A percentile compares a stretch with the other conserved stretches of the same genome.
Evolutionary conservation across 2,113 vertebrate species (phyloP).

Genomic region (Tor tambroides): DNA sequence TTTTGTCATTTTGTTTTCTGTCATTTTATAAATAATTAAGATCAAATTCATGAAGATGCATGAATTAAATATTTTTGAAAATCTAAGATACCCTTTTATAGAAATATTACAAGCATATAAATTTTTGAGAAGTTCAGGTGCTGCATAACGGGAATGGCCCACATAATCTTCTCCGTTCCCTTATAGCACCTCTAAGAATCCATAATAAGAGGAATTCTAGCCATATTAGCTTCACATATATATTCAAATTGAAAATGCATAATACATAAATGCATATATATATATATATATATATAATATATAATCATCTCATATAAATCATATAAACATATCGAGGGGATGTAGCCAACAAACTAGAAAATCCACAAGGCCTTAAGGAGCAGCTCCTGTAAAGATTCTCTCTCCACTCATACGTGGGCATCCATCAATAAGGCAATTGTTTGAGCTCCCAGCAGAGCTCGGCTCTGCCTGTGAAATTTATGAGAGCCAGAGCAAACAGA

Average conservation of each 20-base stretch:
- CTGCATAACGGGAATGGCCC: neutral
- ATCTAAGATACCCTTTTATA: neutral
- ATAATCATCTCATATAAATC: neutral
- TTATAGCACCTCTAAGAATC: slow-evolving; percentile 19
- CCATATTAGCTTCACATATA: no score
- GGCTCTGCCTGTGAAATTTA: slow-evolving; percentile 75
- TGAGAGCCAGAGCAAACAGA: slow-evolving; percentile 78
- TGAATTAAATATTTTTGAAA: no score
- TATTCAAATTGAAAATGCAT: no score
- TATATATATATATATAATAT: neutral
- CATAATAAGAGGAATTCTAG: no score
- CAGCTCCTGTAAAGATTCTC: slow-evolving; percentile 36
- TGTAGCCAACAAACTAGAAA: neutral
- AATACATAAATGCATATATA: neutral
- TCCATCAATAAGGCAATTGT: slow-evolving; percentile 81
- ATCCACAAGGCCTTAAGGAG: neutral
- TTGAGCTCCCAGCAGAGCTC: slow-evolving; percentile 74
- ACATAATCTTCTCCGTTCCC: neutral
- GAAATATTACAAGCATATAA: neutral
- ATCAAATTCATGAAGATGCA: no score
- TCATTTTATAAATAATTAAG: no score
- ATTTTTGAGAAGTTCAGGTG: neutral
- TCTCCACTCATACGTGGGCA: slow-evolving; percentile 67
- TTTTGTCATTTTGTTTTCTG: no score
- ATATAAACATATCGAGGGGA: neutral